These are phyloP conservation scores for Ardeotis arabs DNA, from an alignment of 2,113 vertebrate species.

Conservation along the genomic window DNA sequence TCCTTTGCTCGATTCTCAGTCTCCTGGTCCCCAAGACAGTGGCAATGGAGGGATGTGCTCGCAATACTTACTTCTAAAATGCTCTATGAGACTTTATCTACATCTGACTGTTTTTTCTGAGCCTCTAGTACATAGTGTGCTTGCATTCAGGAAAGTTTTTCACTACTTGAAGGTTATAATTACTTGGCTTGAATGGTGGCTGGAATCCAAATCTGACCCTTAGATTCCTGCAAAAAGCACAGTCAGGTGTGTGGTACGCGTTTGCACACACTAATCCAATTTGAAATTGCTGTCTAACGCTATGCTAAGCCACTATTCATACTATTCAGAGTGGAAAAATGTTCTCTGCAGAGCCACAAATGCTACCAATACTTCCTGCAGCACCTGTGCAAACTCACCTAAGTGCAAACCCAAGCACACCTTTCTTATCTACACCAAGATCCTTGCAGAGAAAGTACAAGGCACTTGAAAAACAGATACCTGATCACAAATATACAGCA, in stretches of 20 bases:
- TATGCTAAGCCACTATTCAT: not conserved
- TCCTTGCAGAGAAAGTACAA: not conserved
- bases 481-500: not conserved
- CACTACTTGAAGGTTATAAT: not conserved
- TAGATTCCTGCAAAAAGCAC: not conserved
- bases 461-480: not conserved
- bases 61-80: not conserved
- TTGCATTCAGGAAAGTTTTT: not conserved
- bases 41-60: not conserved
- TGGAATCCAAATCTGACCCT: not conserved
- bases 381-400: not conserved
- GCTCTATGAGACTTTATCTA: not conserved
- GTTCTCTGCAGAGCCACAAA: not conserved
- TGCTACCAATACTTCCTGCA: not conserved
- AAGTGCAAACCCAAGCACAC: not conserved
- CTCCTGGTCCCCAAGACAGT: not conserved
- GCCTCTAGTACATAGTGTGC: not conserved
- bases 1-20: not conserved
- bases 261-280: not conserved
- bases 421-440: not conserved
- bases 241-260: rapidly evolving
- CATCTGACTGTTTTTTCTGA: not conserved
- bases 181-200: not conserved
- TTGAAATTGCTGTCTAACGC: not conserved
- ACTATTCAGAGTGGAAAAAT: not conserved